Evolutionary conservation across 2,797 vertebrate genomes (phyloP), one percentile per base, ranked within the genome.

Genomic region (Acanthis flammea): DNA sequence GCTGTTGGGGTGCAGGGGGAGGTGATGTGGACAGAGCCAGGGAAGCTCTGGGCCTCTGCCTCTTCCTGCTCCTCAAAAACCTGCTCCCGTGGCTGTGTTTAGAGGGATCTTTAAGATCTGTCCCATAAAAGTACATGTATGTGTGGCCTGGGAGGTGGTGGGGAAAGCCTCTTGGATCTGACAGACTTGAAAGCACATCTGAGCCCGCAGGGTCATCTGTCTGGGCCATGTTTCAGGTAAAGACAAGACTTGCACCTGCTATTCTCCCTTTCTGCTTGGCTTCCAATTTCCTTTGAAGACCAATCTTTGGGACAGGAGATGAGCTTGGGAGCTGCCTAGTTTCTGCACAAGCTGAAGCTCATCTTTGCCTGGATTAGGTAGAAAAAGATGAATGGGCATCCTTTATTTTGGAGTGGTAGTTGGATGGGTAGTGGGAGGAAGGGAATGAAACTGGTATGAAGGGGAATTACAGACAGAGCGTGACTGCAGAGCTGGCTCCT

Each of bases 401-500:
- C 63, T 68, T 70, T 78, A 9, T 70, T 92, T 60, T 39, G 60
- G 50, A 86, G 6, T 14, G 60, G 60, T 57, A 4, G 58, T 41
- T 75, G 85, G 73, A 61, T 50, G 45, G 31, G 67, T 37, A 35
- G 86, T 28, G 9, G 86, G 93, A 83, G 82, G 79, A 37, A 63
- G 50, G 67, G 77, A 96, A 53, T 44, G 85, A 44, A 31, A 25
- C 53, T 13, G 58, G 50, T n/a, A 53, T 86, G 70, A 53, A 31
- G 47, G 87, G 45, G 79, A 93, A 81, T 95, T 75, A 65, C 47
- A 72, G 30, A 6, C 2, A 12, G 67, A 77, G 79, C n/a, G 17
- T 70, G 92, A 86, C 90, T 82, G 75, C 86, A 75, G 88, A 73
- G 88, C 81, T 9, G 22, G 83, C 55, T 89, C 63, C 58, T 80